phyloP scores from a whole-genome alignment of 2,113 vertebrate genomes.

The Neofelis nebulosa region DNA sequence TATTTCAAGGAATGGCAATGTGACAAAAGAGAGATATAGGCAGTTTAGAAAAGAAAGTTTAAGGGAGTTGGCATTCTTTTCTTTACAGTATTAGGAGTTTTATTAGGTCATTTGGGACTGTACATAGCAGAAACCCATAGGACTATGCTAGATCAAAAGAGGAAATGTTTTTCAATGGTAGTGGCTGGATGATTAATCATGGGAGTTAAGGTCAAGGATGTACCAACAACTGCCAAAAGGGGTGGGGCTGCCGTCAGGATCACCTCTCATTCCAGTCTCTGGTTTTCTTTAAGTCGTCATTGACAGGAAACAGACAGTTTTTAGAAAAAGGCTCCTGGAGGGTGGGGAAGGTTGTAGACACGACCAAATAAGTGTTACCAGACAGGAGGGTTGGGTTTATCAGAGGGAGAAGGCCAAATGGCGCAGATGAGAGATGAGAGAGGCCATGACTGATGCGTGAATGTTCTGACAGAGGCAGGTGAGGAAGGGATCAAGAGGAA shows the following conservation, averaged over 20 bases:
- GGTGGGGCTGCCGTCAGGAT: background rate
- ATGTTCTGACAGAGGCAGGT: constrained; percentile 20
- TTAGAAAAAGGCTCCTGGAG: background rate
- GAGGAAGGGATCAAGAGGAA: constrained; percentile 21
- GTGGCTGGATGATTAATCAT: background rate
- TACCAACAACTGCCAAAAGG: background rate
- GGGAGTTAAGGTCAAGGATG: background rate
- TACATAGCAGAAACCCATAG: background rate
- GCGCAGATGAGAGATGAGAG: background rate
- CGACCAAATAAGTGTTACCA: background rate
- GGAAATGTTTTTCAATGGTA: background rate
- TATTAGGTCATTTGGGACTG: background rate
- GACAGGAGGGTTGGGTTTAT: background rate
- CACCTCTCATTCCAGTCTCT: background rate
- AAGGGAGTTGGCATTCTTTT: background rate
- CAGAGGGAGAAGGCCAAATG: background rate
- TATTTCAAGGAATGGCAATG: background rate
- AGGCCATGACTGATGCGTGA: background rate
- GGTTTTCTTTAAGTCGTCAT: background rate
- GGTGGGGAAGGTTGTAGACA: background rate
- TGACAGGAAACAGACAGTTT: background rate
- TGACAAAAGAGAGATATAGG: background rate
- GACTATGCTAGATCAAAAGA: background rate
- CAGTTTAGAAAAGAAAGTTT: background rate
- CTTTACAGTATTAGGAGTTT: background rate